Percentiles rank a stretch among this genome's conserved stretches.
Conservation (phyloP, 2,888 invertebrate genomes). For the Parelbella ahira region DNA sequence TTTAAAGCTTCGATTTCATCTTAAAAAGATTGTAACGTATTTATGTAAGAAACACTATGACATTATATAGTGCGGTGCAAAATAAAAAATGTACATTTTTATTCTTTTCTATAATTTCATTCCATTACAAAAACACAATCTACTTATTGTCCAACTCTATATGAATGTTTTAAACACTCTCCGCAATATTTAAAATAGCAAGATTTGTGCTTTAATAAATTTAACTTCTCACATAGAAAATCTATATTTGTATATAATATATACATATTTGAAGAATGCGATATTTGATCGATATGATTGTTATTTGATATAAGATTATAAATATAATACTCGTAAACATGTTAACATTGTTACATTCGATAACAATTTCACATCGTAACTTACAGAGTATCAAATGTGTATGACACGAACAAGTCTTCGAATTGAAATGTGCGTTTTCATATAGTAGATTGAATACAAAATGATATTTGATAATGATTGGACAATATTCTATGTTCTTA, state of each 20-base stretch:
- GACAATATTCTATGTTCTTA: no score
- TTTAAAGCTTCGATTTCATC: slow-evolving; percentile 75
- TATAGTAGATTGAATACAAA: slow-evolving; percentile 39
- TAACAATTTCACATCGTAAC: slow-evolving; percentile 62
- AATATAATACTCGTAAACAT: slow-evolving; percentile 28
- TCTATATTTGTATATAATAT: no score
- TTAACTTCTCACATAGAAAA: background rate
- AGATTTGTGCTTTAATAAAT: slow-evolving; percentile 14
- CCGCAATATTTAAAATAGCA: slow-evolving; percentile 30
- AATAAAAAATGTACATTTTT: slow-evolving; percentile 24
- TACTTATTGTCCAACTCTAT: slow-evolving; percentile 73
- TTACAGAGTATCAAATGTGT: slow-evolving; percentile 46
- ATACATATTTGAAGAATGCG: slow-evolving; percentile 8
- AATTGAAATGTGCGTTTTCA: slow-evolving; percentile 69
- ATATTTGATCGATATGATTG: slow-evolving; percentile 26
- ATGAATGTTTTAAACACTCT: slow-evolving; percentile 61
- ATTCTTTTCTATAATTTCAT: slow-evolving; percentile 11
- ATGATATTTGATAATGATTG: no score
- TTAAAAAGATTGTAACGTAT: slow-evolving; percentile 57
- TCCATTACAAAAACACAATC: slow-evolving; percentile 42
- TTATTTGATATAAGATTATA: slow-evolving; percentile 23
- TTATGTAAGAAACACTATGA: slow-evolving; percentile 39
- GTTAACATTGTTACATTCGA: slow-evolving; percentile 43
- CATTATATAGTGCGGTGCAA: slow-evolving; percentile 34
- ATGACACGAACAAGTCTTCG: slow-evolving; percentile 69